Evolutionary conservation across 2,888 invertebrate genomes (phyloP), one percentile per base, ranked within the genome.

Genomic region (Brenthis hecate): DNA sequence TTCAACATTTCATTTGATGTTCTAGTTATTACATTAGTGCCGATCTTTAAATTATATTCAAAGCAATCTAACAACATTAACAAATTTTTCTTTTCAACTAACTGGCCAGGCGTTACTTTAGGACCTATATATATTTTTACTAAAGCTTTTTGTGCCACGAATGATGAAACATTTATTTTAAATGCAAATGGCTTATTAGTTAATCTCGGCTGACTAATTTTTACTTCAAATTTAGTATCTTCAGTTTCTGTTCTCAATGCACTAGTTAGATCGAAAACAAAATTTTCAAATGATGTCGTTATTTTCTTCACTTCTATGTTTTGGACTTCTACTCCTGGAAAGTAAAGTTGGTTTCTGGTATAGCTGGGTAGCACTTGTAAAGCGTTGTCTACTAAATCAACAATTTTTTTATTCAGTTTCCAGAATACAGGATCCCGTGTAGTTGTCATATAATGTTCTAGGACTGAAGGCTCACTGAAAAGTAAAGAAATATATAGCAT

Each of bases 401-500:
- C 84, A 74, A 96, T 92, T 76, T 94, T 94, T 81, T 95, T 94
- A 81, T 94, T 95, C 72, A 96, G 84, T 70, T 93, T 94, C 92
- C 95, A 96, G 89, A 95, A 96, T 70, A 95, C 91, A 3, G 96
- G 96, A 84, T 96, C 96, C 70, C 96, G 93, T 77, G 95, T 76
- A 69, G 94, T 92, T 2, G 96, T 95, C 81, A 94, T 93, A 75
- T 93, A 94, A 74, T 92, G 92, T 48, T 84, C 85, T 32, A 92
- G 76, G 6, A 84, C 85, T 8, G 91, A 87, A 16, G 80, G 81
- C 66, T 79, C 77, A 60, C 92, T 92, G 81, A 74, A 89, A 89
- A 64, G 63, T 68, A 66, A 74, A 28, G 28, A 28, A 28, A 28
- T 28, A 28, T 4, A 28, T 28, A 28, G 16, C 6, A 11, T n/a